These are phyloP conservation scores for Oophaga sylvatica DNA, from an alignment of 2,797 vertebrate species.

Conservation along the genomic window DNA sequence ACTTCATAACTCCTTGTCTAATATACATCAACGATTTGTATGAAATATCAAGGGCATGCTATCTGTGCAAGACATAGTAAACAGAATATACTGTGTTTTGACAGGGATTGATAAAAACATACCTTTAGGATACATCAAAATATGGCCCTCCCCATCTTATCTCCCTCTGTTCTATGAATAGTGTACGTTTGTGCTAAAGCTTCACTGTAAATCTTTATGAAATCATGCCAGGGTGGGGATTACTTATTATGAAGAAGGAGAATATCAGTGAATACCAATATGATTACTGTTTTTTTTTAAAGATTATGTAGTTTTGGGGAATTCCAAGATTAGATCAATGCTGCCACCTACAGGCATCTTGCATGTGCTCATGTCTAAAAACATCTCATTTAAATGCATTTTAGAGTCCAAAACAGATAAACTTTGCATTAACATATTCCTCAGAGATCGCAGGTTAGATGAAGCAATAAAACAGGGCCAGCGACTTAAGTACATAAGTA, in stretches of 20 bases:
- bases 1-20: constrained; percentile 19
- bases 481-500: background rate
- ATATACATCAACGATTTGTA: constrained; percentile 46
- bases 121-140: constrained; percentile 60
- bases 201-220: constrained; percentile 48
- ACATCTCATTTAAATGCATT: background rate
- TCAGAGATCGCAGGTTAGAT: background rate
- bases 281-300: constrained; percentile 48
- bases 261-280: constrained; percentile 55
- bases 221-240: constrained; percentile 55
- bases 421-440: background rate
- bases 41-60: constrained; percentile 59
- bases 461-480: background rate
- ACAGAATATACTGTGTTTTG: constrained; percentile 51
- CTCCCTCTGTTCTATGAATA: constrained; percentile 59
- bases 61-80: constrained; percentile 53
- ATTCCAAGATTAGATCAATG: constrained; percentile 63
- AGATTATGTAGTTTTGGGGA: constrained; percentile 26
- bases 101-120: constrained; percentile 45
- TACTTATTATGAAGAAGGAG: constrained; percentile 63
- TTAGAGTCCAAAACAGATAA: background rate
- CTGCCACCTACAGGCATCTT: constrained; percentile 71
- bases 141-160: constrained; percentile 50
- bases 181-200: constrained; percentile 36
- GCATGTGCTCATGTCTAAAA: background rate